These are phyloP conservation scores for Xestoiulus laeticollis DNA, from an alignment of 2,888 invertebrate species.

Conservation along the genomic window DNA sequence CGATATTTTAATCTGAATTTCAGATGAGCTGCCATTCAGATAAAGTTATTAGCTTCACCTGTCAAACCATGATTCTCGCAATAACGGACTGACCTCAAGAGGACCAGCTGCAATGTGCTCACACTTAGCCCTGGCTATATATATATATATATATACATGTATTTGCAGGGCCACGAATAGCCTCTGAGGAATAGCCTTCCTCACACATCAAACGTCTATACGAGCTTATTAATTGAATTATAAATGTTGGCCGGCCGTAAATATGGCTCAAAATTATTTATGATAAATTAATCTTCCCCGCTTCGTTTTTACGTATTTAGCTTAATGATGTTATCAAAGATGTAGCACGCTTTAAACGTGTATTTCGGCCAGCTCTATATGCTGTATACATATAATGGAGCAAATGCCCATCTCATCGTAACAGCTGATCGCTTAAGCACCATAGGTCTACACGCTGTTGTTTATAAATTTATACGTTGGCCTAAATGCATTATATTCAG, in stretches of 20 bases:
- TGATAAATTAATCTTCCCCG: background rate
- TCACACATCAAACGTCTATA: background rate
- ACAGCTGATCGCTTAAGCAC: background rate
- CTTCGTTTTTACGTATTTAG: background rate
- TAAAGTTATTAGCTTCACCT: constrained; percentile 32
- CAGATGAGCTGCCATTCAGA: background rate
- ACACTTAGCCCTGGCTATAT: background rate
- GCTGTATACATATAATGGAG: background rate
- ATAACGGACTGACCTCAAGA: background rate
- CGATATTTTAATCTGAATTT: constrained; percentile 34
- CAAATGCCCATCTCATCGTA: constrained; percentile 14
- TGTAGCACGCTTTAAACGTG: background rate
- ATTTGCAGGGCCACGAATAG: background rate
- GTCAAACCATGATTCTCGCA: constrained; percentile 11
- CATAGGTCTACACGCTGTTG: background rate
- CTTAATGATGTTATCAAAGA: constrained; percentile 28
- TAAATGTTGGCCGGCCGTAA: background rate
- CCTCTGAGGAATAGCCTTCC: background rate
- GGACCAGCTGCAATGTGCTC: background rate
- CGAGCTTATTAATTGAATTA: background rate
- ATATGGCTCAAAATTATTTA: background rate
- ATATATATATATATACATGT: too few relatives aligned
- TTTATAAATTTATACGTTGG: background rate
- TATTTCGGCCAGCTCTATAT: background rate
- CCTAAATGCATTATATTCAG: constrained; percentile 10